Percentiles rank a stretch among this genome's conserved stretches.
These are phyloP conservation scores for Atractosteus spatula DNA, from an alignment of 2,113 vertebrate genomes.

Conservation along the genomic window DNA sequence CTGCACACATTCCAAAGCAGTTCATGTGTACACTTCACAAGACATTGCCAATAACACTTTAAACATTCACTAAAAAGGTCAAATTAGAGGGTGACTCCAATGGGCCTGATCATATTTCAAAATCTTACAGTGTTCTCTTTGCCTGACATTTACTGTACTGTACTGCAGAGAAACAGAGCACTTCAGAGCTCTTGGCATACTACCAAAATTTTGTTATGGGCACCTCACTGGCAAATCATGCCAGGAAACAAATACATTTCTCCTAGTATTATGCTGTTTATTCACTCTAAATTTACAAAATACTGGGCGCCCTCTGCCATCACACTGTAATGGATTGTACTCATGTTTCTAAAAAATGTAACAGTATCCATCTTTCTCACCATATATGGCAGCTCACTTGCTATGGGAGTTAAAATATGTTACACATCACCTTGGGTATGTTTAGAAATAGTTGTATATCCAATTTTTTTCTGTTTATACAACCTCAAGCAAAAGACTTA, in stretches of 20 bases:
- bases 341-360: constrained; percentile 26
- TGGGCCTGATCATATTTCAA: too few species aligned
- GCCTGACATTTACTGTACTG: too few species aligned
- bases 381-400: constrained; percentile 74
- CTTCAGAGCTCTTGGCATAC: background rate
- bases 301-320: background rate
- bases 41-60: constrained; percentile 32
- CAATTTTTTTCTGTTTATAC: too few species aligned
- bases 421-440: too few species aligned
- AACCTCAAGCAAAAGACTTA: too few species aligned
- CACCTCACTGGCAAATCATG: constrained; percentile 3
- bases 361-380: constrained; percentile 53
- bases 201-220: background rate
- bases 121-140: too few species aligned
- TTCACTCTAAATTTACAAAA: background rate
- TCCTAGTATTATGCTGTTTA: background rate
- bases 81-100: background rate
- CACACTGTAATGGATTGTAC: background rate
- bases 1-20: constrained; percentile 46
- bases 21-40: constrained; percentile 30
- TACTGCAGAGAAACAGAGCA: background rate
- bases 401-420: too few species aligned
- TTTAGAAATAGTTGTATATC: too few species aligned
- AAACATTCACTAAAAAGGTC: constrained; percentile 9
- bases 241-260: constrained; percentile 34